Percentiles rank a stretch among this genome's conserved stretches.
These are phyloP conservation scores for Perithous albicinctus DNA, from an alignment of 2,888 invertebrate genomes.

Conservation along the genomic window DNA sequence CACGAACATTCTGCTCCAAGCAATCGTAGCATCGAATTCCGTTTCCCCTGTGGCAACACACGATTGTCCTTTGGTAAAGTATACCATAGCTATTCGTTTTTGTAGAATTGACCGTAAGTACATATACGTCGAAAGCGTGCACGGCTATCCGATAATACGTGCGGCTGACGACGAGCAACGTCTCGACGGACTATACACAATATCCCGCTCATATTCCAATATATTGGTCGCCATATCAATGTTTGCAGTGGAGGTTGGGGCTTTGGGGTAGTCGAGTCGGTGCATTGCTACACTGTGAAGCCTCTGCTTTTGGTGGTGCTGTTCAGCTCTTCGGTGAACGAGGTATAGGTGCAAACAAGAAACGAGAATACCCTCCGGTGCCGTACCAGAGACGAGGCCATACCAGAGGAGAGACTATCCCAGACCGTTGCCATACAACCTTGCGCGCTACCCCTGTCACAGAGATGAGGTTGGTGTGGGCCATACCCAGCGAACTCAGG, in stretches of 20 bases:
- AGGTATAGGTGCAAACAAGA: conserved; percentile 82
- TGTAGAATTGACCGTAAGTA: conserved; percentile 47
- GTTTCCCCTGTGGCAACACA: conserved; percentile 27
- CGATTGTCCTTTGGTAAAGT: conserved; percentile 26
- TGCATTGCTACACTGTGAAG: conserved; percentile 41
- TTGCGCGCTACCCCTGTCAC: conserved; percentile 13
- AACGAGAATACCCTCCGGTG: conserved; percentile 77
- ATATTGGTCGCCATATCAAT: conserved; percentile 79
- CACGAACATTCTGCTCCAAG: conserved; percentile 41
- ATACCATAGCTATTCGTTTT: conserved; percentile 33
- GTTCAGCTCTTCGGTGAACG: conserved; percentile 60
- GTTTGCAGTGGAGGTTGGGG: conserved; percentile 71
- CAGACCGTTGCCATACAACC: conserved; percentile 44
- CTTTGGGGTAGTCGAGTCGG: conserved; percentile 42
- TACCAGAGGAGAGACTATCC: conserved; percentile 71
- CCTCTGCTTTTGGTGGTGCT: conserved; percentile 35
- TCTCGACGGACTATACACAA: conserved; percentile 72
- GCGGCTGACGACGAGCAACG: conserved; percentile 44
- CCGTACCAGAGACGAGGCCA: conserved; percentile 69
- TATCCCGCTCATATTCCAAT: conserved; percentile 78
- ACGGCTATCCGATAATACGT: conserved; percentile 64
- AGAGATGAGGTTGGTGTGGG: conserved; percentile 25
- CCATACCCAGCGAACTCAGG: conserved; percentile 39
- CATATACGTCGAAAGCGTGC: conserved; percentile 31
- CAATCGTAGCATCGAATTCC: conserved; percentile 18